These are phyloP conservation scores for Ips nitidus DNA, from an alignment of 1,140 invertebrate species.

Conservation along the genomic window DNA sequence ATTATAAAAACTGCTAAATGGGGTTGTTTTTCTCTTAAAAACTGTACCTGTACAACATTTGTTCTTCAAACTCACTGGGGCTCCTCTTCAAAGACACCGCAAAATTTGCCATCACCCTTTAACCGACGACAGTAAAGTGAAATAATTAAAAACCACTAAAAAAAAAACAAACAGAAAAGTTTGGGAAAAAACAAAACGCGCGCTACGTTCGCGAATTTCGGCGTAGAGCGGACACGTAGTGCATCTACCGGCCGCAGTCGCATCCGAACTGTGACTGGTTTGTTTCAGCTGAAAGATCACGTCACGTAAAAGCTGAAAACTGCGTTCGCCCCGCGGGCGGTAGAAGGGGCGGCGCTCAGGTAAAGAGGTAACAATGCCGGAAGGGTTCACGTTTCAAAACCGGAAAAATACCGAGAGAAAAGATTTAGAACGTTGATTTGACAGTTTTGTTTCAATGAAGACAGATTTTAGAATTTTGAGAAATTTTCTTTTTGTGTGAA, in stretches of 20 bases:
- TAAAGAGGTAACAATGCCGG: constrained; percentile 4
- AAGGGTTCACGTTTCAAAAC: constrained; percentile 1
- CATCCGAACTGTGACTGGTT: constrained; percentile 16
- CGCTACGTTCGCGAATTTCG: no score
- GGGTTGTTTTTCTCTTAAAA: neutral
- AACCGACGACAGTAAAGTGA: neutral
- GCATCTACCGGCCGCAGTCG: no score
- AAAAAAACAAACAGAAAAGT: no score
- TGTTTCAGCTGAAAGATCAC: constrained; percentile 11
- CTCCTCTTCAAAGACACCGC: constrained; percentile 37
- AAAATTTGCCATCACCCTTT: constrained; percentile 34
- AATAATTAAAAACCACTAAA: neutral
- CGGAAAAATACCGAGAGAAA: no score
- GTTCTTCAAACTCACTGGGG: constrained; percentile 39
- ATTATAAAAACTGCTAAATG: neutral
- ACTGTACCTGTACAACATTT: constrained; percentile 39
- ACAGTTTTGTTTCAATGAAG: no score
- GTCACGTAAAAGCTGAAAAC: constrained; percentile 19
- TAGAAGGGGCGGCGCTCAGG: neutral
- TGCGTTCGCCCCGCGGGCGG: neutral
- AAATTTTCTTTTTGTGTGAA: no score
- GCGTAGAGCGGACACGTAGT: no score
- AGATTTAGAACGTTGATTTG: no score
- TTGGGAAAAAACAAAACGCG: no score
- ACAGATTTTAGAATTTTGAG: no score